Percentiles rank a stretch among this genome's conserved stretches.
Evolutionary conservation across 2,888 invertebrate species (phyloP).

Genomic region (Perithous albicinctus): DNA sequence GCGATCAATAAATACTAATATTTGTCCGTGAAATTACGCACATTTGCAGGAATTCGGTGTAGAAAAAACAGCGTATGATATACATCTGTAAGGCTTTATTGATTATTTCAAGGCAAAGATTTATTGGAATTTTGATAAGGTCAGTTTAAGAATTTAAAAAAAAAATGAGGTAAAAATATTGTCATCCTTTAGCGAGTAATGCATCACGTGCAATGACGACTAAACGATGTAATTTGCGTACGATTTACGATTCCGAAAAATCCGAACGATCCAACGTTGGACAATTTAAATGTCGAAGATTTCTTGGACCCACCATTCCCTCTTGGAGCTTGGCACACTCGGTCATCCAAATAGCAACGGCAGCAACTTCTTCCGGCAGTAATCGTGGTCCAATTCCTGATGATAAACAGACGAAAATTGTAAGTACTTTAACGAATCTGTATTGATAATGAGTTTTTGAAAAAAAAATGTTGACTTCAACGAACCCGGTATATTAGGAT

Average conservation of each 20-base stretch:
- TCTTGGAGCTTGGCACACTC: constrained; percentile 86
- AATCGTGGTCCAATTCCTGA: constrained; percentile 81
- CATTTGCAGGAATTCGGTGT: no score
- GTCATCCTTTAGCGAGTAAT: no score
- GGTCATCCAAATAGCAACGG: constrained; percentile 81
- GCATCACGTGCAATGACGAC: constrained; percentile 7
- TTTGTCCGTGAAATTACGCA: no score
- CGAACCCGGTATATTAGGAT: constrained; percentile 80
- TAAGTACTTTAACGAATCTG: constrained; percentile 16
- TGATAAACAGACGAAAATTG: constrained; percentile 13
- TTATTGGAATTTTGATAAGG: no score
- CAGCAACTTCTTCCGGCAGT: constrained; percentile 78
- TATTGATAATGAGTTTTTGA: neutral
- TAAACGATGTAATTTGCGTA: constrained; percentile 17
- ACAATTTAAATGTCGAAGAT: constrained; percentile 89
- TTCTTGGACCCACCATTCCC: constrained; percentile 90
- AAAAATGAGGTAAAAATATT: no score
- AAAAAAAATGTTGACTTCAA: constrained; percentile 14
- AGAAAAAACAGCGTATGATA: no score
- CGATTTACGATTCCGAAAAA: constrained; percentile 41
- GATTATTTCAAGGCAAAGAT: no score
- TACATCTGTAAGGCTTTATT: no score
- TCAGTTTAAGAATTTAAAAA: no score
- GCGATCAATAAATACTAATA: no score
- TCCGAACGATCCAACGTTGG: constrained; percentile 87